Conservation (phyloP, 2,888 invertebrate species). For the Leucania comma region DNA sequence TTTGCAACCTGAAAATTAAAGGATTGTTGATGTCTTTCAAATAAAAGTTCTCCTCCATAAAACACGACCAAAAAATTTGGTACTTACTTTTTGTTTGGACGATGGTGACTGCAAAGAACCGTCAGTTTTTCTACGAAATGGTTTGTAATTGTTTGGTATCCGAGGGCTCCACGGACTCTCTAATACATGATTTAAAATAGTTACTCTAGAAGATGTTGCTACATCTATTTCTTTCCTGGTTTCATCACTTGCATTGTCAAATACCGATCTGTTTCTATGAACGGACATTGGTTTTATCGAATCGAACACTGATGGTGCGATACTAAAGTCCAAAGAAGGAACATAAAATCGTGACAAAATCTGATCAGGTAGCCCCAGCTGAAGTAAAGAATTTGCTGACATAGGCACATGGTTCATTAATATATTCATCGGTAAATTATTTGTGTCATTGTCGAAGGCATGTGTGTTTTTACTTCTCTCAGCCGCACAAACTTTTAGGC, state of each 20-base stretch:
- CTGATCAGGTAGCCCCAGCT: slow-evolving; percentile 53
- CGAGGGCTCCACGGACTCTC: slow-evolving; percentile 91
- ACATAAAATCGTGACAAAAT: slow-evolving; percentile 47
- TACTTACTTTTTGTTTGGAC: slow-evolving; percentile 63
- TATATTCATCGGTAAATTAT: slow-evolving; percentile 39
- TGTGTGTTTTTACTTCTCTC: slow-evolving; percentile 37
- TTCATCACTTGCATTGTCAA: slow-evolving; percentile 17
- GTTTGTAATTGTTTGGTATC: slow-evolving; percentile 78
- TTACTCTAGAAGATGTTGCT: slow-evolving; percentile 63
- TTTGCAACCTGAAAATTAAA: slow-evolving; percentile 65
- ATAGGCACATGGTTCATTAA: slow-evolving; percentile 40
- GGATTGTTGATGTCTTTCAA: slow-evolving; percentile 14
- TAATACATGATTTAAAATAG: slow-evolving; percentile 88
- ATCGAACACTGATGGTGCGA: slow-evolving; percentile 52
- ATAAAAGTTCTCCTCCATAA: not conserved
- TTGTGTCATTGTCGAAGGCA: slow-evolving; percentile 22
- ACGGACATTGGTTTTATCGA: slow-evolving; percentile 31
- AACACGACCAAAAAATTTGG: slow-evolving; percentile 2
- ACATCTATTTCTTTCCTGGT: slow-evolving; percentile 35
- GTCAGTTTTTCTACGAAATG: slow-evolving; percentile 75
- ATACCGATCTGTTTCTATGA: slow-evolving; percentile 32
- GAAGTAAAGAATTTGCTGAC: slow-evolving; percentile 40
- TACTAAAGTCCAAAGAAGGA: slow-evolving; percentile 63
- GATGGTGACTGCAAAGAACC: slow-evolving; percentile 16
- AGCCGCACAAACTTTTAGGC: slow-evolving; percentile 43